phyloP scores from a whole-genome alignment of 2,888 invertebrate species.

The Vanessa cardui region DNA sequence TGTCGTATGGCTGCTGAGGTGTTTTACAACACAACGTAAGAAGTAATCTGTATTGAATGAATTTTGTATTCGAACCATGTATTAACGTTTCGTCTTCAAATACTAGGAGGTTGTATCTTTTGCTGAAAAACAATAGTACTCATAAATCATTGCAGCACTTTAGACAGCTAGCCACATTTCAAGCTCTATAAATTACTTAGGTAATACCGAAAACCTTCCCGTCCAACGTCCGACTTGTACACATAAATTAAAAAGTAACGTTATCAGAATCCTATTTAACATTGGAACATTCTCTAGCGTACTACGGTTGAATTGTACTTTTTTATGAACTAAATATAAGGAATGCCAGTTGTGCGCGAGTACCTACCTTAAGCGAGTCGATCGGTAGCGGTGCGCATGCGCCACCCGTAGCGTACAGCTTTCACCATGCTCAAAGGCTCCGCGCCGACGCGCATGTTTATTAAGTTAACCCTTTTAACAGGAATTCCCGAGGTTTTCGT shows the following conservation, averaged over 20 bases:
- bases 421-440: conserved; percentile 76
- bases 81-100: too few relatives aligned
- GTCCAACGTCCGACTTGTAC: neutral
- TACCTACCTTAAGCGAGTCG: conserved; percentile 48
- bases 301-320: conserved; percentile 17
- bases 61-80: too few relatives aligned
- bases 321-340: conserved; percentile 33
- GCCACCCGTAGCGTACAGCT: conserved; percentile 59
- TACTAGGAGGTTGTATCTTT: too few relatives aligned
- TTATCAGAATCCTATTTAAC: neutral
- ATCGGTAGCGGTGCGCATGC: conserved; percentile 50
- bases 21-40: too few relatives aligned
- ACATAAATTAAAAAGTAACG: neutral
- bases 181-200: neutral
- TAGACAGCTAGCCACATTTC: neutral
- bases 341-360: conserved; percentile 23
- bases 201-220: neutral
- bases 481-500: conserved; percentile 67
- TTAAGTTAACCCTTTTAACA: conserved; percentile 77
- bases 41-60: too few relatives aligned
- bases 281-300: conserved; percentile 3
- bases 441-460: conserved; percentile 70
- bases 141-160: too few relatives aligned
- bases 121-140: too few relatives aligned
- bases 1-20: too few relatives aligned